A percentile compares a stretch with the other conserved stretches of the same genome.
Conservation (phyloP, 2,113 vertebrate genomes). For the Ageneiosus marmoratus region DNA sequence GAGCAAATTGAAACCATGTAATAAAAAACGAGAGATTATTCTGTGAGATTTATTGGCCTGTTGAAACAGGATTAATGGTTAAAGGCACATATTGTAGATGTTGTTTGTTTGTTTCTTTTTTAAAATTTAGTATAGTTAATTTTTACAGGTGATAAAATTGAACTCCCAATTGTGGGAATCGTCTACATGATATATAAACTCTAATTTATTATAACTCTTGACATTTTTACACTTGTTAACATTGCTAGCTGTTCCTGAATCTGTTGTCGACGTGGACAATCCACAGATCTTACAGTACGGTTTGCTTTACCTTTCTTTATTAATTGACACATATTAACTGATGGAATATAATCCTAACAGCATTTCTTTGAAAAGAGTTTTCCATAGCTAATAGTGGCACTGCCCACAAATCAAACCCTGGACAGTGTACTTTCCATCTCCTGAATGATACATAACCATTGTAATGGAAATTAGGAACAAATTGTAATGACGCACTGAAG, state of each 20-base stretch:
- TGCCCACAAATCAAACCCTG: neutral
- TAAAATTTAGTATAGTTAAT: neutral
- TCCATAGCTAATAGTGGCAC: neutral
- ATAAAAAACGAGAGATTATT: neutral
- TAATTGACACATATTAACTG: neutral
- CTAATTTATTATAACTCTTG: neutral
- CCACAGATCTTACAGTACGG: neutral
- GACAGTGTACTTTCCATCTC: neutral
- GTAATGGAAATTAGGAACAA: constrained; percentile 31
- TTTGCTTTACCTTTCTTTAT: neutral
- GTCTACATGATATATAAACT: neutral
- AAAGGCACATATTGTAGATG: neutral
- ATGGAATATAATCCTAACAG: no score
- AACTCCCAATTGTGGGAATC: neutral
- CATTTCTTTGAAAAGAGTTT: neutral
- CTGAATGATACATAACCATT: constrained; percentile 11
- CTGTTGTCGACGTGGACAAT: neutral
- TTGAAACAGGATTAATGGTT: neutral
- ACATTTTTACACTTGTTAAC: neutral
- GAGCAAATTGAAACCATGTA: neutral
- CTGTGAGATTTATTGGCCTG: neutral
- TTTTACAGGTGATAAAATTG: neutral
- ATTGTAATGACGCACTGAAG: constrained; percentile 17
- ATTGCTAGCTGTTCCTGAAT: neutral
- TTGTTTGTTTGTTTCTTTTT: no score